Conservation (phyloP, 2,113 vertebrate species). For the cat (Felis catus) region DNA sequence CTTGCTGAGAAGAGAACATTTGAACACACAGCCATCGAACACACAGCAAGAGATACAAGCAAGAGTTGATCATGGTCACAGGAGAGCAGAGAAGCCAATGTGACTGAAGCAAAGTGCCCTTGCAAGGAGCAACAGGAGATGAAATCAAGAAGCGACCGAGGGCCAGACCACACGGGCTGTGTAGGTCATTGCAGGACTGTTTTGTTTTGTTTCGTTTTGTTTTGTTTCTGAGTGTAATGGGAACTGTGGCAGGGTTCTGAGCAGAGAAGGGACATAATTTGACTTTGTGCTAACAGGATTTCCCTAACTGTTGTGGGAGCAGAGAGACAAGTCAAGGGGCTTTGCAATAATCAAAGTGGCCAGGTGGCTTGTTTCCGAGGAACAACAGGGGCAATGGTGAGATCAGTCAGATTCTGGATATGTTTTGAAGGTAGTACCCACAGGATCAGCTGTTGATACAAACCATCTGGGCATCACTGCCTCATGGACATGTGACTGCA, state of each 20-base stretch:
- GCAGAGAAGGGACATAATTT: background rate
- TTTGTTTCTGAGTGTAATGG: background rate
- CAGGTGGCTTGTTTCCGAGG: background rate
- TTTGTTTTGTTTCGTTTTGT: background rate
- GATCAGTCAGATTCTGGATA: background rate
- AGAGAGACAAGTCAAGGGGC: background rate
- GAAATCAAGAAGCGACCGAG: background rate
- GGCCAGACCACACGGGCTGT: background rate
- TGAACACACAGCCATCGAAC: background rate
- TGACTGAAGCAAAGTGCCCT: background rate
- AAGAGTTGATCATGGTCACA: background rate
- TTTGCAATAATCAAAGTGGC: background rate
- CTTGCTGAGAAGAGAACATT: background rate
- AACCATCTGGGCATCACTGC: background rate
- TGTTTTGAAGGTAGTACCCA: background rate
- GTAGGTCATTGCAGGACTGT: background rate
- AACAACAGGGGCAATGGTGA: background rate
- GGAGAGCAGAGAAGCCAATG: background rate
- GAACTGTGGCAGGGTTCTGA: background rate
- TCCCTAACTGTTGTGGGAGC: accelerated
- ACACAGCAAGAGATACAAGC: background rate
- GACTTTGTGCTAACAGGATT: background rate
- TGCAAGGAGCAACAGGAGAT: background rate
- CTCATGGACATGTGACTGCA: background rate
- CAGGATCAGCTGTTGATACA: background rate